A percentile compares a stretch with the other conserved stretches of the same genome.
These are phyloP conservation scores for Stichodactyla helianthus DNA, from an alignment of 64 coral and sea anemone genomes.

Conservation along the genomic window DNA sequence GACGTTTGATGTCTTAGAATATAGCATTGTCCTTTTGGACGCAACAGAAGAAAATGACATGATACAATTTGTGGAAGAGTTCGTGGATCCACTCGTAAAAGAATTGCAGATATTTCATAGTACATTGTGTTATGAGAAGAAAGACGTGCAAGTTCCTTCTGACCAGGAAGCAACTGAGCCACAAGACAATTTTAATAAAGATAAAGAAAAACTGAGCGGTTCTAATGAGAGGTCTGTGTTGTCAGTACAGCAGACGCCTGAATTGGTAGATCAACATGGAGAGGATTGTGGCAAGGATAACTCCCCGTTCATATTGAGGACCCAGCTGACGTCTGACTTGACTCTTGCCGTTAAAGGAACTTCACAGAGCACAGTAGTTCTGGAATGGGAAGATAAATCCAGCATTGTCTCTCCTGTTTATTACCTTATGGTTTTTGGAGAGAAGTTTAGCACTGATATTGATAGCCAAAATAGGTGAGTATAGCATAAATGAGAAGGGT, in stretches of 20 bases:
- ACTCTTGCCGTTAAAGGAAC: conserved; percentile 68
- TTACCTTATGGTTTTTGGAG: conserved; percentile 48
- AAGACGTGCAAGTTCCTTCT: neutral
- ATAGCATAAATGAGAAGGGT: too few relatives aligned
- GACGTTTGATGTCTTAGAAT: neutral
- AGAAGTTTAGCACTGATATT: conserved; percentile 45
- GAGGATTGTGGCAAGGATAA: neutral
- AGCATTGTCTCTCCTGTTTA: conserved; percentile 23
- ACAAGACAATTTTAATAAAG: neutral
- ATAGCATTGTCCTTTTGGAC: neutral
- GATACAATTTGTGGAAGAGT: neutral
- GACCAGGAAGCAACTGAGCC: neutral
- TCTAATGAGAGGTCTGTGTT: neutral
- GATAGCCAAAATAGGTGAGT: conserved; percentile 53
- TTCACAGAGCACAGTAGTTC: conserved; percentile 39
- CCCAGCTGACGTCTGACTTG: conserved; percentile 1
- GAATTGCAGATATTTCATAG: neutral
- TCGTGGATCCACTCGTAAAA: neutral
- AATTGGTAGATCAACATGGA: neutral
- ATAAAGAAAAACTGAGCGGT: neutral
- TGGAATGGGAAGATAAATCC: conserved; percentile 59
- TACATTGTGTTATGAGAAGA: neutral
- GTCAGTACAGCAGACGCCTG: neutral
- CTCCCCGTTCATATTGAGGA: neutral
- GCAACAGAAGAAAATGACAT: neutral